phyloP scores from a whole-genome alignment of 2,888 invertebrate genomes.

The Cheilosia vernalis region DNA sequence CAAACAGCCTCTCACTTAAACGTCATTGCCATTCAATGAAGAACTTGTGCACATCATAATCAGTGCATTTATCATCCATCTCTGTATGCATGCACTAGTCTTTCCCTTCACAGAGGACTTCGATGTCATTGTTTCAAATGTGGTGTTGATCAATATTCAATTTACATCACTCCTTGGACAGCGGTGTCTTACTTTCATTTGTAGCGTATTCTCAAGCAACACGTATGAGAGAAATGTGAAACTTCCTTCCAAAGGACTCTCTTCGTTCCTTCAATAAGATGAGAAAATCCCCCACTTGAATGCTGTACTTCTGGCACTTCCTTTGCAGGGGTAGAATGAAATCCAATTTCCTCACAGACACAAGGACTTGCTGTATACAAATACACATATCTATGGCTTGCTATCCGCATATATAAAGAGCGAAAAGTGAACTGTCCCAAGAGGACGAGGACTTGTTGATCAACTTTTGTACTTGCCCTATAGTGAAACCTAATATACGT shows the following conservation, averaged over 20 bases:
- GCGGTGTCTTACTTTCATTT: neutral
- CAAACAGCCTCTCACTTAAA: too few species aligned
- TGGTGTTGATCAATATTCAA: neutral
- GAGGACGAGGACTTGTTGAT: conserved; percentile 26
- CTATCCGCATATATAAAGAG: neutral
- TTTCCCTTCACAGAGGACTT: neutral
- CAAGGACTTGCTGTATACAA: neutral
- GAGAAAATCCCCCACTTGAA: conserved; percentile 16
- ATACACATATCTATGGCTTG: neutral
- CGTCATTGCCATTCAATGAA: too few species aligned
- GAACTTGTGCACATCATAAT: too few species aligned
- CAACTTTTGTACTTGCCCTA: conserved; percentile 14
- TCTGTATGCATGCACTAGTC: neutral
- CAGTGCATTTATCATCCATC: neutral
- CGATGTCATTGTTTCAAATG: neutral
- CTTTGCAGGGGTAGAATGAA: neutral
- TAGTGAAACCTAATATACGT: neutral
- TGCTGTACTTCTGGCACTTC: neutral
- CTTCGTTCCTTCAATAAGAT: conserved; percentile 6
- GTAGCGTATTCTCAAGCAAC: neutral
- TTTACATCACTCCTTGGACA: neutral
- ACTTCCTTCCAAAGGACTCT: conserved; percentile 30
- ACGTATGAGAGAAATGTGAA: neutral
- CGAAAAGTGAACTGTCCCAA: conserved; percentile 34
- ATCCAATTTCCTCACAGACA: conserved; percentile 17